phyloP scores from a whole-genome alignment of 2,888 invertebrate species.

The Ectemnius continuus region DNA sequence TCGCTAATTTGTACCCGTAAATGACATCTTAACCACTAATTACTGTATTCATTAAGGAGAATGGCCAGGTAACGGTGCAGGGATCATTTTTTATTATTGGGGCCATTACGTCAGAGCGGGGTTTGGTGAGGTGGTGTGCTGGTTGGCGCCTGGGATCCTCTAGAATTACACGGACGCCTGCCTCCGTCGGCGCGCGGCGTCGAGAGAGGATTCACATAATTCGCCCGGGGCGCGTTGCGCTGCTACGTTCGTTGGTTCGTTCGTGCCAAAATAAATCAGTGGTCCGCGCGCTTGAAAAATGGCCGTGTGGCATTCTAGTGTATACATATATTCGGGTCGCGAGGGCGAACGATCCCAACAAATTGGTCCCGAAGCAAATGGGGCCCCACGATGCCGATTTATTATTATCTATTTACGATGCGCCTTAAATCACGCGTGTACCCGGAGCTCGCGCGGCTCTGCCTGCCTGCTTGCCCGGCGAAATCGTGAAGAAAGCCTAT shows the following conservation, averaged over 20 bases:
- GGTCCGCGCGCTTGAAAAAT: constrained; percentile 55
- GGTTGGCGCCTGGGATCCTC: constrained; percentile 25
- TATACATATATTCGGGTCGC: constrained; percentile 64
- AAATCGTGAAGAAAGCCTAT: constrained; percentile 55
- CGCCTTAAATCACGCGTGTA: constrained; percentile 59
- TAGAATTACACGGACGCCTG: constrained; percentile 14
- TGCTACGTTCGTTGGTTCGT: constrained; percentile 31
- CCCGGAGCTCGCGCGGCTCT: constrained; percentile 36
- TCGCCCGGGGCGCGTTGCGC: constrained; percentile 39
- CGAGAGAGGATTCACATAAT: constrained; percentile 48
- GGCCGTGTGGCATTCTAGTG: constrained; percentile 54
- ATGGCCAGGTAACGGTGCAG: neutral
- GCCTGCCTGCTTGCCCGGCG: constrained; percentile 39
- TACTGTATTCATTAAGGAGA: constrained; percentile 10
- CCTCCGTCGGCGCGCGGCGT: neutral
- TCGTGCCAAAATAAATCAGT: constrained; percentile 62
- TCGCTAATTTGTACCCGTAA: constrained; percentile 16
- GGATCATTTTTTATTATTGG: neutral
- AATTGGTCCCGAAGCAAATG: constrained; percentile 69
- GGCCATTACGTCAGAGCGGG: constrained; percentile 2
- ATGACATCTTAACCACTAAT: constrained; percentile 27
- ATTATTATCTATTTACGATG: constrained; percentile 68
- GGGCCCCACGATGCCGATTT: constrained; percentile 62
- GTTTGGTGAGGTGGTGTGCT: constrained; percentile 18
- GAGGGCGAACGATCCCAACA: constrained; percentile 65